Conservation (phyloP, 2,797 vertebrate genomes). For the Arrhamphus sclerolepis region DNA sequence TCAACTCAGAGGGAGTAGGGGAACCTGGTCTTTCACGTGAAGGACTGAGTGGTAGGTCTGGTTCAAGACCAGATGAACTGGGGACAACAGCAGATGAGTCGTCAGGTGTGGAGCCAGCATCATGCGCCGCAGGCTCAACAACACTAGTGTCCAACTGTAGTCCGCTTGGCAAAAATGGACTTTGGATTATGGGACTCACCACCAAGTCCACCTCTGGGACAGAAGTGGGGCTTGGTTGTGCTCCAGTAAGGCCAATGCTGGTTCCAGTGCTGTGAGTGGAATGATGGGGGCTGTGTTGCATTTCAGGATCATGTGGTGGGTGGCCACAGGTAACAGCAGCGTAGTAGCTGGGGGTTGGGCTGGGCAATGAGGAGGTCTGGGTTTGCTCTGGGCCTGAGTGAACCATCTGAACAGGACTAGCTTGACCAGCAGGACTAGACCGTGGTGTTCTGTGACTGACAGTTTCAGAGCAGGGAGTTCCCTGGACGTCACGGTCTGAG, state of each 20-base stretch:
- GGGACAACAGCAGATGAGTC: conserved; percentile 8
- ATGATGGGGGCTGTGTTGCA: background rate
- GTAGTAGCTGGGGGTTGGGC: conserved; percentile 22
- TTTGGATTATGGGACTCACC: conserved; percentile 4
- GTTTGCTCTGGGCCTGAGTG: conserved; percentile 35
- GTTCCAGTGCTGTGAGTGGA: conserved; percentile 21
- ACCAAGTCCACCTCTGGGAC: conserved; percentile 2
- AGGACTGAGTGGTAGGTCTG: background rate
- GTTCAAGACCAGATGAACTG: conserved; percentile 3
- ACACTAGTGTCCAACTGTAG: conserved; percentile 4
- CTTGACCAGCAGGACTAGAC: conserved; percentile 64
- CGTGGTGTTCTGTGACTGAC: conserved; percentile 30
- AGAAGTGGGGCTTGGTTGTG: conserved; percentile 19
- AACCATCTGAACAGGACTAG: conserved; percentile 49
- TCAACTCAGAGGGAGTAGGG: conserved; percentile 17
- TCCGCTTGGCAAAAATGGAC: background rate
- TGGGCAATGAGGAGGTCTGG: conserved; percentile 6
- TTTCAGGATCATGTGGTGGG: conserved; percentile 25
- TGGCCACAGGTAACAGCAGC: conserved; percentile 23
- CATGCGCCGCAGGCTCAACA: conserved; percentile 8
- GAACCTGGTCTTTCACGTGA: conserved; percentile 13
- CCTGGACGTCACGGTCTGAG: conserved; percentile 22
- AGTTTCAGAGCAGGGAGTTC: background rate
- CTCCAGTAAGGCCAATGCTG: conserved; percentile 10
- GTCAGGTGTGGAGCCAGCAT: conserved; percentile 1